These are phyloP conservation scores for Bemisia tabaci DNA, from an alignment of 1,140 invertebrate genomes.

Conservation along the genomic window DNA sequence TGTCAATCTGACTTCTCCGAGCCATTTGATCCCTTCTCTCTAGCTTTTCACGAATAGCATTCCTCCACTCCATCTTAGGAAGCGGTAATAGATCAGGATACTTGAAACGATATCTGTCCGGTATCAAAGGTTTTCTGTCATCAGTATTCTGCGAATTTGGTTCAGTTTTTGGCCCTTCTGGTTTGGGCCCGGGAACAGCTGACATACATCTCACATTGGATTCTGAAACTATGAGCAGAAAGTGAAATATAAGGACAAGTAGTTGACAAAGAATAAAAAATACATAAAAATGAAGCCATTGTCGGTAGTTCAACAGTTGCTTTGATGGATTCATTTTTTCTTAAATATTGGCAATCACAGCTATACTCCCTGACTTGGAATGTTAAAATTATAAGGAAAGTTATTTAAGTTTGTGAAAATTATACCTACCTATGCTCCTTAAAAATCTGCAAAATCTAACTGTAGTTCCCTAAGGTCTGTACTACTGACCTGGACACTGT, in stretches of 20 bases:
- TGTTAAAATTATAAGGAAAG: too few relatives aligned
- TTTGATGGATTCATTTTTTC: too few relatives aligned
- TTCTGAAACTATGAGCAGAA: background rate
- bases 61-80: conserved; percentile 60
- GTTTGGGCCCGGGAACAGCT: background rate
- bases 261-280: too few relatives aligned
- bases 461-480: too few relatives aligned
- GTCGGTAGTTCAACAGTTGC: too few relatives aligned
- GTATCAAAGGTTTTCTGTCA: background rate
- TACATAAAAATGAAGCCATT: too few relatives aligned
- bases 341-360: too few relatives aligned
- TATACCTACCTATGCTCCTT: too few relatives aligned
- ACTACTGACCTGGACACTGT: too few relatives aligned
- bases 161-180: background rate
- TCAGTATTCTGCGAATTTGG: background rate
- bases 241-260: background rate
- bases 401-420: too few relatives aligned
- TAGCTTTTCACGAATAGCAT: conserved; percentile 70
- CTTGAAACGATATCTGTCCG: background rate
- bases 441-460: too few relatives aligned
- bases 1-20: conserved; percentile 62
- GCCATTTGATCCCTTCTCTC: conserved; percentile 88
- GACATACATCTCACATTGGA: background rate
- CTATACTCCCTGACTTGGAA: too few relatives aligned
- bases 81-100: conserved; percentile 94